Evolutionary conservation across 2,888 invertebrate species (phyloP).

Genomic region (Pyrocoelia pectoralis): DNA sequence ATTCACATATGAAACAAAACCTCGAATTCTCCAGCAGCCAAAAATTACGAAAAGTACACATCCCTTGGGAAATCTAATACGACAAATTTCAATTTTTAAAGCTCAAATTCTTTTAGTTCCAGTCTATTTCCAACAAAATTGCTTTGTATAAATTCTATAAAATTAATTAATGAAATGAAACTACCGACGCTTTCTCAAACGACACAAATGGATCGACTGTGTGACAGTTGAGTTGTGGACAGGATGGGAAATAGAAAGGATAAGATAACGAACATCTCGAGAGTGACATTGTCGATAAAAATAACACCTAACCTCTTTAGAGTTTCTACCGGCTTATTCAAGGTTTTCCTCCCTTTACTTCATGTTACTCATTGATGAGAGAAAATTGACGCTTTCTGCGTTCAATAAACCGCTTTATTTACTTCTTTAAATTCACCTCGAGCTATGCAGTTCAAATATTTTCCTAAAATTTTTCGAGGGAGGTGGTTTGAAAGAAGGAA

Average conservation of each 20-base stretch:
- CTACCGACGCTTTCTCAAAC: too few species aligned
- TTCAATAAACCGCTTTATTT: slow-evolving; percentile 2
- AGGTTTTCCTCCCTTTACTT: slow-evolving; percentile 25
- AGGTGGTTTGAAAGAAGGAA: too few species aligned
- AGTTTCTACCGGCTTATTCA: slow-evolving; percentile 20
- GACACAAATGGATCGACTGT: not conserved
- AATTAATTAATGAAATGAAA: too few species aligned
- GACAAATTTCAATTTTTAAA: too few species aligned
- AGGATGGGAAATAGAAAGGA: slow-evolving; percentile 20
- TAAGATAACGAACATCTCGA: slow-evolving; percentile 26
- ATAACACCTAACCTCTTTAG: slow-evolving; percentile 33
- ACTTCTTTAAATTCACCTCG: not conserved
- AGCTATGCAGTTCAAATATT: not conserved
- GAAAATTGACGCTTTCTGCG: slow-evolving; percentile 20
- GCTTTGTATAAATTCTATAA: too few species aligned
- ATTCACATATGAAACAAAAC: too few species aligned
- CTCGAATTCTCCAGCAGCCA: too few species aligned
- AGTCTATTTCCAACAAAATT: too few species aligned
- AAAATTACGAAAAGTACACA: too few species aligned
- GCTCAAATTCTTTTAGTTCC: too few species aligned
- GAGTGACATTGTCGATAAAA: slow-evolving; percentile 32
- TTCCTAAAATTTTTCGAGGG: not conserved
- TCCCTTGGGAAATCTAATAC: too few species aligned
- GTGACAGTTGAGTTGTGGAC: slow-evolving; percentile 22
- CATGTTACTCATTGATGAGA: slow-evolving; percentile 28